Evolutionary conservation across 2,888 invertebrate species (phyloP).

Genomic region (Serrognathus titanus): DNA sequence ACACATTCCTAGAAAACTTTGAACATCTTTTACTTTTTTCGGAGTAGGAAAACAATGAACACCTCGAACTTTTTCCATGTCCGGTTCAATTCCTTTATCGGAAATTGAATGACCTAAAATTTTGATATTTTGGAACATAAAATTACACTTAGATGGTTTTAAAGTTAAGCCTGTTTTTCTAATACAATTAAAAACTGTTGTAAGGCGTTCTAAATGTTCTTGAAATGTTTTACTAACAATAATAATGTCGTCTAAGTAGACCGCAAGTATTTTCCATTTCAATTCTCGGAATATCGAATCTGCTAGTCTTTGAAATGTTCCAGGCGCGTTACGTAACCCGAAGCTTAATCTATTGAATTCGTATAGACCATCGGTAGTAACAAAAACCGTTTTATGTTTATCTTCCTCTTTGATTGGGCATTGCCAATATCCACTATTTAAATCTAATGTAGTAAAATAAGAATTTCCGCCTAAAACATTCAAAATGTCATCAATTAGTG

Average conservation of each 20-base stretch:
- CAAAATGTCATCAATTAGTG: no score
- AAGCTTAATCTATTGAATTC: constrained; percentile 22
- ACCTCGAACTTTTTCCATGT: constrained; percentile 24
- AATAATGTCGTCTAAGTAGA: constrained; percentile 32
- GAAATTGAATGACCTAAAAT: constrained; percentile 22
- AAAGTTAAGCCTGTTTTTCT: constrained; percentile 17
- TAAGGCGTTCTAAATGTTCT: constrained; percentile 26
- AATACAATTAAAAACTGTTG: constrained; percentile 18
- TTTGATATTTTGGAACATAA: background rate
- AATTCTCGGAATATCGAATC: constrained; percentile 24
- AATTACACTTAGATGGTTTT: constrained; percentile 27
- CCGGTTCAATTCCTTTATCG: constrained; percentile 23
- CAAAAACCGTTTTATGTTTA: background rate
- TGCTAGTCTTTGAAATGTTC: constrained; percentile 28
- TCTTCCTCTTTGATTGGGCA: background rate
- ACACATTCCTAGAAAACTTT: constrained; percentile 17
- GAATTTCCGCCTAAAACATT: no score
- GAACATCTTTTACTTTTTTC: constrained; percentile 12
- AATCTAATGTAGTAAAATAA: background rate
- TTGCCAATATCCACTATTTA: background rate
- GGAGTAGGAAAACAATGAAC: constrained; percentile 23
- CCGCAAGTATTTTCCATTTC: constrained; percentile 17
- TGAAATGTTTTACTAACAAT: constrained; percentile 23
- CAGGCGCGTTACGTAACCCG: constrained; percentile 26
- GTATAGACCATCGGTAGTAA: background rate